These are phyloP conservation scores for Nesidiocoris tenuis DNA, from an alignment of 2,888 invertebrate species.

Conservation along the genomic window DNA sequence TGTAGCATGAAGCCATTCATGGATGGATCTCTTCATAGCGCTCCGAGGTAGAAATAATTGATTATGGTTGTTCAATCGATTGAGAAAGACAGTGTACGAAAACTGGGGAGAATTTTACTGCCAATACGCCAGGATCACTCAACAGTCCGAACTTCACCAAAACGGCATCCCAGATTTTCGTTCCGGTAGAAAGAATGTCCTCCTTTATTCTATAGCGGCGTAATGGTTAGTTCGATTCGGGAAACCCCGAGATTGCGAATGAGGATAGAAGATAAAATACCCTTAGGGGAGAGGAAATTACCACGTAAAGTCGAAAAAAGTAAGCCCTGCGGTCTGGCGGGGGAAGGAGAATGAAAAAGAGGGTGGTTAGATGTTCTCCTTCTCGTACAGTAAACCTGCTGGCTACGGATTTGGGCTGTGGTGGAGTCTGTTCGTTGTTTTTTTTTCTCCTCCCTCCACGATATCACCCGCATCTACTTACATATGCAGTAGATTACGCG, in stretches of 20 bases:
- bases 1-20: too few species aligned
- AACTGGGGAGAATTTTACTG: too few species aligned
- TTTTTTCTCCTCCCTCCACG: not conserved
- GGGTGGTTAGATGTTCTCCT: slow-evolving; percentile 3
- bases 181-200: too few species aligned
- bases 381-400: slow-evolving; percentile 1
- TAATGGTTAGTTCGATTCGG: not conserved
- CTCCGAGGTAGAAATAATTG: too few species aligned
- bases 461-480: slow-evolving; percentile 9
- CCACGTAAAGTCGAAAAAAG: slow-evolving; percentile 11
- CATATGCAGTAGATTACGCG: slow-evolving; percentile 28
- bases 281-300: not conserved
- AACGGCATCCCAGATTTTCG: too few species aligned
- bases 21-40: too few species aligned
- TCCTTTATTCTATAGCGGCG: not conserved
- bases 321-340: slow-evolving; percentile 8
- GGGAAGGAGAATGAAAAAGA: slow-evolving; percentile 9
- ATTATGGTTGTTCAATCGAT: too few species aligned
- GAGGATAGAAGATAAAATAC: not conserved
- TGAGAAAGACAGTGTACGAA: too few species aligned
- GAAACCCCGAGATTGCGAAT: not conserved
- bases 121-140: too few species aligned
- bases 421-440: not conserved
- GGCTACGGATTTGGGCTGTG: not conserved
- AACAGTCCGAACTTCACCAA: too few species aligned